These are phyloP conservation scores for Caenorhabditis macrosperma DNA, from an alignment of 2,888 invertebrate species.

Conservation along the genomic window DNA sequence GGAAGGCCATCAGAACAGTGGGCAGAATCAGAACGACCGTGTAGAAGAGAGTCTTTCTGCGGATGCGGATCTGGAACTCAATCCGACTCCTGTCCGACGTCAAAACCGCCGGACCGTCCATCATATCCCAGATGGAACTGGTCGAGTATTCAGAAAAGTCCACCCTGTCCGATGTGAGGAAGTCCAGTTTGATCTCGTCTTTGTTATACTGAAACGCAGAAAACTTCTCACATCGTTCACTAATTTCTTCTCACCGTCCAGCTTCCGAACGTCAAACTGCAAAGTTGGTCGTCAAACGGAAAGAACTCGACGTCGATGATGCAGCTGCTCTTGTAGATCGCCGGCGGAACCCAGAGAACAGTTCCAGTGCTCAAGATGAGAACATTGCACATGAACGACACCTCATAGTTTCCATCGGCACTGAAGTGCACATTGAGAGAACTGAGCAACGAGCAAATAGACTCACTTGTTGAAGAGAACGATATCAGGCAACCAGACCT, in stretches of 20 bases:
- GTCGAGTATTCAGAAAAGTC: slow-evolving; percentile 71
- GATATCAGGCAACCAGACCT: slow-evolving; percentile 81
- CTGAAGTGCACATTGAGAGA: slow-evolving; percentile 83
- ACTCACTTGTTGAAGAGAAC: slow-evolving; percentile 81
- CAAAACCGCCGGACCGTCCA: slow-evolving; percentile 88
- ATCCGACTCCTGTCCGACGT: slow-evolving; percentile 86
- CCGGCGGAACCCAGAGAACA: slow-evolving; percentile 97
- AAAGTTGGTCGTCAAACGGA: slow-evolving; percentile 86
- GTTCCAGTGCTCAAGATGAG: slow-evolving; percentile 92
- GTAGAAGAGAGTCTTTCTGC: slow-evolving; percentile 96
- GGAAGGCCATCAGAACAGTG: slow-evolving; percentile 97
- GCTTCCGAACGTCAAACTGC: slow-evolving; percentile 99
- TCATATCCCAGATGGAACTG: slow-evolving; percentile 98
- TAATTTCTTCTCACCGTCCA: slow-evolving; percentile 85
- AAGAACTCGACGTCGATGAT: slow-evolving; percentile 85
- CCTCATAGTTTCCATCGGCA: slow-evolving; percentile 99
- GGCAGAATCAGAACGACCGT: slow-evolving; percentile 99
- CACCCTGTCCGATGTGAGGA: slow-evolving; percentile 89
- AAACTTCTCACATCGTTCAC: not conserved
- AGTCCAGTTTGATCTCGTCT: slow-evolving; percentile 85
- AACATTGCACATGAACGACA: slow-evolving; percentile 98
- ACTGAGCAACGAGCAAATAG: not conserved
- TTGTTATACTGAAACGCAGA: slow-evolving; percentile 74
- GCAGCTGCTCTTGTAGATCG: slow-evolving; percentile 98
- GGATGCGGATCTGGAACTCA: slow-evolving; percentile 77